phyloP scores from a whole-genome alignment of 2,888 invertebrate genomes.

The Macaria liturata region DNA sequence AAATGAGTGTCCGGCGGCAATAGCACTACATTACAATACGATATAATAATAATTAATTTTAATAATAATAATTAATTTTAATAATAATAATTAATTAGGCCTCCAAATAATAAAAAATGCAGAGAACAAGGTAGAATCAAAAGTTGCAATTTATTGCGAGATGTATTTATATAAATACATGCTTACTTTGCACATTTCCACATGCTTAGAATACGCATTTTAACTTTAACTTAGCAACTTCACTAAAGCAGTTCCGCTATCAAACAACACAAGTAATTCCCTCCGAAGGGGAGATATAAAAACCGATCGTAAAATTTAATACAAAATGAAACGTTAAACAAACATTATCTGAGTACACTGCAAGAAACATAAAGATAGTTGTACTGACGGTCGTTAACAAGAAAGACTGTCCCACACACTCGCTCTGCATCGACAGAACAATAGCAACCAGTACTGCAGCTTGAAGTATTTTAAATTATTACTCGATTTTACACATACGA shows the following conservation, averaged over 20 bases:
- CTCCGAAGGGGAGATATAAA: conserved; percentile 31
- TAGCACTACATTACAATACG: no score
- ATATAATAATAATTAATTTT: no score
- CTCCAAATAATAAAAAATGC: no score
- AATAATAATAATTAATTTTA: no score
- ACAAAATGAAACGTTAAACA: conserved; percentile 37
- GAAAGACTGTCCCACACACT: conserved; percentile 65
- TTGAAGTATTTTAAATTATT: background rate
- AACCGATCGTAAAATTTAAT: conserved; percentile 34
- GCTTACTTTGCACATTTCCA: no score
- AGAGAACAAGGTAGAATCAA: no score
- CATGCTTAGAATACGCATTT: no score
- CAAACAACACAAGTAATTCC: conserved; percentile 33
- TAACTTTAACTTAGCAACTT: no score
- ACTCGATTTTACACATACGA: background rate
- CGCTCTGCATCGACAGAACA: conserved; percentile 46
- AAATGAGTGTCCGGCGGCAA: no score
- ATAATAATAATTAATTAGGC: no score
- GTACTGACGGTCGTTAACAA: conserved; percentile 59
- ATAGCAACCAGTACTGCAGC: conserved; percentile 11
- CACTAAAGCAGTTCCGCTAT: conserved; percentile 18
- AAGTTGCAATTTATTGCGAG: no score
- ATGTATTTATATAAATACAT: no score
- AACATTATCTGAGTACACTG: conserved; percentile 47
- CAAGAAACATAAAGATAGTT: conserved; percentile 58